phyloP scores from a whole-genome alignment of 2,888 invertebrate genomes.

The Leptothorax acervorum region DNA sequence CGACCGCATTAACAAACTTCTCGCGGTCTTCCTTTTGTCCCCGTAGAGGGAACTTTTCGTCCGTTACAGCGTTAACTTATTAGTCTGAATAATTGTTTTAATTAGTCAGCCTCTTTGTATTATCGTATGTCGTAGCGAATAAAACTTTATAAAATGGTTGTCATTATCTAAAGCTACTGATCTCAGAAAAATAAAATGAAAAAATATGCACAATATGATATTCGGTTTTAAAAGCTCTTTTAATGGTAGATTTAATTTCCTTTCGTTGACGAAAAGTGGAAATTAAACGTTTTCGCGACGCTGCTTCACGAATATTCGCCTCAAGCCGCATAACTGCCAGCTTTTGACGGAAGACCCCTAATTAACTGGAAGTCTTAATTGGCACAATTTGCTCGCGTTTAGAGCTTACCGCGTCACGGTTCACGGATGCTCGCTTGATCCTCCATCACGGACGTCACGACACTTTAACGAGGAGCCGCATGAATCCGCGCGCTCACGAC shows the following conservation, averaged over 20 bases:
- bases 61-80: not conserved
- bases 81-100: not conserved
- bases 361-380: slow-evolving; percentile 48
- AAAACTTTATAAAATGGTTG: not conserved
- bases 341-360: slow-evolving; percentile 29
- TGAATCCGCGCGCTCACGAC: slow-evolving; percentile 40
- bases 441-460: slow-evolving; percentile 33
- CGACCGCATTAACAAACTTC: slow-evolving; percentile 24
- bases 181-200: not conserved
- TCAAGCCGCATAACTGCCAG: not conserved
- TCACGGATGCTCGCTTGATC: slow-evolving; percentile 39
- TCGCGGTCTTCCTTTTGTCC: not conserved
- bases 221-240: not conserved
- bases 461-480: slow-evolving; percentile 35
- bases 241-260: not conserved
- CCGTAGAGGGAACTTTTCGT: not conserved
- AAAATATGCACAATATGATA: not conserved
- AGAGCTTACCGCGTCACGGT: slow-evolving; percentile 20
- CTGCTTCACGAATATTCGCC: not conserved
- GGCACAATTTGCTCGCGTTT: slow-evolving; percentile 46
- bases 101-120: not conserved
- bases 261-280: not conserved
- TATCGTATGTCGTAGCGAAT: not conserved
- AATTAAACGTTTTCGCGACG: not conserved
- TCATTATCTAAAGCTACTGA: not conserved